These are phyloP conservation scores for Megaustenia siamemsis DNA, from an alignment of 2,888 invertebrate species.

Conservation along the genomic window DNA sequence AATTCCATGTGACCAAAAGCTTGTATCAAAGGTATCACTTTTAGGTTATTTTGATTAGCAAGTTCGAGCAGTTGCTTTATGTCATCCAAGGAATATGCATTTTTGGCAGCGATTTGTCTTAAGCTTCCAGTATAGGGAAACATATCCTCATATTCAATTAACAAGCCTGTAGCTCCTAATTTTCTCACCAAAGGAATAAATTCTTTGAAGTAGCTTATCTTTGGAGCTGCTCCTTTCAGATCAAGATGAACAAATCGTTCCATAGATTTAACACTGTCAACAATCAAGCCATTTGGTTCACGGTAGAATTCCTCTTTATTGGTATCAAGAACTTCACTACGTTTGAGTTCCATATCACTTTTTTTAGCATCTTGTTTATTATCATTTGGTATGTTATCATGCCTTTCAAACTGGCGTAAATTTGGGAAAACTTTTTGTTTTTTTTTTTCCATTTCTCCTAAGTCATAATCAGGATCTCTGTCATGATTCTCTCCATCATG, in stretches of 20 bases:
- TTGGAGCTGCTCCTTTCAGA: conserved; percentile 90
- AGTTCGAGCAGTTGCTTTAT: conserved; percentile 83
- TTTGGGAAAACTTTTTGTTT: background rate
- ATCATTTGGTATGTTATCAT: background rate
- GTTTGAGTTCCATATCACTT: background rate
- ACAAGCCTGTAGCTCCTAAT: conserved; percentile 86
- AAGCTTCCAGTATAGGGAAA: conserved; percentile 87
- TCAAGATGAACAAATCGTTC: conserved; percentile 88
- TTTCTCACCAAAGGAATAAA: conserved; percentile 74
- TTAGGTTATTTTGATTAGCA: conserved; percentile 84
- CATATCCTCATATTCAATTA: conserved; percentile 93
- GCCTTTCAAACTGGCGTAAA: background rate
- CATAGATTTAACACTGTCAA: conserved; percentile 53
- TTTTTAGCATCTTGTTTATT: background rate
- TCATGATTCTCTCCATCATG: conserved; percentile 12
- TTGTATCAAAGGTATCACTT: conserved; percentile 89
- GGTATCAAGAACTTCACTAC: background rate
- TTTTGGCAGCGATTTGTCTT: conserved; percentile 83
- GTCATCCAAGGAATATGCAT: conserved; percentile 61
- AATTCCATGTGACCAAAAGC: conserved; percentile 92
- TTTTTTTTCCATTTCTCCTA: background rate
- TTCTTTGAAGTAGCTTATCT: conserved; percentile 81
- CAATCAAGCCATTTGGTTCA: background rate
- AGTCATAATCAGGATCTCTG: conserved; percentile 34
- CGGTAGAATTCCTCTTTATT: background rate